Evolutionary conservation across 2,888 invertebrate species (phyloP).

Genomic region (Laspeyria flexula): DNA sequence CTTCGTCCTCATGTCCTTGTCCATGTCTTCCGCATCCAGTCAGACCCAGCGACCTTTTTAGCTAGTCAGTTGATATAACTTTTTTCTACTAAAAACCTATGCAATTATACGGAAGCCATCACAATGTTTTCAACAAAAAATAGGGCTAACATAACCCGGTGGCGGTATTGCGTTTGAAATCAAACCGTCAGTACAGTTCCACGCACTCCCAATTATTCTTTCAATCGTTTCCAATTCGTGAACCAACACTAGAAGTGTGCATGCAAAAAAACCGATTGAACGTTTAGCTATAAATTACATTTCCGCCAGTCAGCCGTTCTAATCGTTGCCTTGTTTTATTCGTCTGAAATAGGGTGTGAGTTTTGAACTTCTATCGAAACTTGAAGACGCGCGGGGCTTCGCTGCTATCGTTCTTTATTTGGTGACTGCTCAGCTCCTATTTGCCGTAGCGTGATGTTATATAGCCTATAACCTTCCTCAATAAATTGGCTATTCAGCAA

Average conservation of each 20-base stretch:
- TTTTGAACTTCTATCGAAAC: not conserved
- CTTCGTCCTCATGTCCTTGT: too few species aligned
- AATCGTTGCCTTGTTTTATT: constrained; percentile 59
- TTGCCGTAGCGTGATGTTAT: too few species aligned
- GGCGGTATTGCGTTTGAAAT: constrained; percentile 9
- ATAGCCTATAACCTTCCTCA: too few species aligned
- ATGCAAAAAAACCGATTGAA: constrained; percentile 53
- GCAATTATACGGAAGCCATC: not conserved
- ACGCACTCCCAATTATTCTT: constrained; percentile 33
- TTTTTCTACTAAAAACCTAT: too few species aligned
- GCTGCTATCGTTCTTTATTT: not conserved
- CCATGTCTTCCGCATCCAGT: too few species aligned
- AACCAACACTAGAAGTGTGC: constrained; percentile 19
- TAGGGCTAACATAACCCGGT: not conserved
- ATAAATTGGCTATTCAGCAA: too few species aligned
- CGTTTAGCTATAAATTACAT: constrained; percentile 60
- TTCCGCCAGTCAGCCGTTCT: constrained; percentile 53
- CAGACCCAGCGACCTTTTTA: too few species aligned
- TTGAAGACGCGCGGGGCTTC: too few species aligned
- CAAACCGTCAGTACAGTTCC: constrained; percentile 6
- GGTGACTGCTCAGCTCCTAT: too few species aligned
- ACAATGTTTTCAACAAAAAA: not conserved
- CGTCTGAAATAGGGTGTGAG: constrained; percentile 43
- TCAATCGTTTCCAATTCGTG: constrained; percentile 30
- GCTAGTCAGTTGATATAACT: too few species aligned